Evolutionary conservation across 2,888 invertebrate genomes (phyloP).

Genomic region (Norana najaformis): DNA sequence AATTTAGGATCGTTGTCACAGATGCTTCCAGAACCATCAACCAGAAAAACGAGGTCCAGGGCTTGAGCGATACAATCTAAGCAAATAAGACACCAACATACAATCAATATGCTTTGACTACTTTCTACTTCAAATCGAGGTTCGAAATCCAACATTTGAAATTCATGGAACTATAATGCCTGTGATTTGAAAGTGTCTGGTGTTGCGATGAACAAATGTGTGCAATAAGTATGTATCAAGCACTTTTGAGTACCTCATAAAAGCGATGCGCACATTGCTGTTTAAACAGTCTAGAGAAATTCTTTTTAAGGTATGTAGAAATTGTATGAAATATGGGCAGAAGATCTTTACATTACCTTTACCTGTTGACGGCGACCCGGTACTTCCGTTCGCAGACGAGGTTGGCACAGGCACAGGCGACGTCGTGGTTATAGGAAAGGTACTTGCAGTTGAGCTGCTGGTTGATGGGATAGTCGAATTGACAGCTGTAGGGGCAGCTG

Average conservation of each 20-base stretch:
- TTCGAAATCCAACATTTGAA: neutral
- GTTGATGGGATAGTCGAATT: neutral
- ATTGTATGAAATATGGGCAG: neutral
- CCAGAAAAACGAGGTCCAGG: constrained; percentile 33
- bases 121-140: neutral
- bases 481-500: neutral
- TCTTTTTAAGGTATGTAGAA: neutral
- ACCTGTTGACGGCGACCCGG: neutral
- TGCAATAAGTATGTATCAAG: neutral
- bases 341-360: neutral
- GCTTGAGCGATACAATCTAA: neutral
- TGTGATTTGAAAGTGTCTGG: neutral
- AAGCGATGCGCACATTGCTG: no score
- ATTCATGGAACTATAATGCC: no score
- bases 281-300: rapidly evolving
- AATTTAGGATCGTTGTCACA: constrained; percentile 34
- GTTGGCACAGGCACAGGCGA: neutral
- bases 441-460: neutral
- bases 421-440: no score
- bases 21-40: constrained; percentile 35
- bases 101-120: neutral
- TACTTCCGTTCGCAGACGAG: neutral
- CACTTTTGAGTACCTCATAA: no score
- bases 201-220: neutral
- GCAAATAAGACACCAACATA: neutral